Evolutionary conservation across 2,888 invertebrate species (phyloP).

Genomic region (Thymelicus lineola): DNA sequence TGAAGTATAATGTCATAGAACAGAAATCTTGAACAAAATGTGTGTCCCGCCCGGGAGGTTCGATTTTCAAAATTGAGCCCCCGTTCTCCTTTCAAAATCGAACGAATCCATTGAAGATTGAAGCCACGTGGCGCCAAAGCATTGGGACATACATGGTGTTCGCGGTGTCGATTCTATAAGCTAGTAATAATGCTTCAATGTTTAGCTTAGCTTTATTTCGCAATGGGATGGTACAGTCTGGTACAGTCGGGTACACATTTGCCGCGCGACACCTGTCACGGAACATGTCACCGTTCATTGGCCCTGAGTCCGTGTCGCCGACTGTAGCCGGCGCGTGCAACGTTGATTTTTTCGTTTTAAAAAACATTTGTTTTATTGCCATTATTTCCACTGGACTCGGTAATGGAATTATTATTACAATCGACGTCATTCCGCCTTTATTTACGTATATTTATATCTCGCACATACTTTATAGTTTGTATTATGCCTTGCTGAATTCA

Average conservation of each 20-base stretch:
- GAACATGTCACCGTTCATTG: slow-evolving; percentile 74
- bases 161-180: no score
- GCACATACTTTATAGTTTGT: neutral
- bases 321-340: slow-evolving; percentile 62
- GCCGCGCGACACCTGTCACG: slow-evolving; percentile 67
- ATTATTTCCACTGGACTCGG: slow-evolving; percentile 46
- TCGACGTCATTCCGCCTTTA: neutral
- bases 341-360: slow-evolving; percentile 54
- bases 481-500: no score
- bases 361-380: slow-evolving; percentile 51
- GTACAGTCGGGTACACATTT: slow-evolving; percentile 55
- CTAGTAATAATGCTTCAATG: no score
- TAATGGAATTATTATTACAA: slow-evolving; percentile 5
- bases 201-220: no score
- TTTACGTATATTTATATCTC: slow-evolving; percentile 2
- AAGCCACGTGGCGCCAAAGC: no score
- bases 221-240: slow-evolving; percentile 49
- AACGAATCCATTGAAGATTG: no score
- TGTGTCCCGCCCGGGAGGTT: no score
- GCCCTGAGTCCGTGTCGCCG: slow-evolving; percentile 55
- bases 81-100: no score
- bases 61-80: no score
- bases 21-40: no score
- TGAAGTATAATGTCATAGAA: no score
- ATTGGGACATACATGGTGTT: no score